Base-by-base conservation (phyloP, 2,113 vertebrate genomes). In the Chrysemys picta region DNA sequence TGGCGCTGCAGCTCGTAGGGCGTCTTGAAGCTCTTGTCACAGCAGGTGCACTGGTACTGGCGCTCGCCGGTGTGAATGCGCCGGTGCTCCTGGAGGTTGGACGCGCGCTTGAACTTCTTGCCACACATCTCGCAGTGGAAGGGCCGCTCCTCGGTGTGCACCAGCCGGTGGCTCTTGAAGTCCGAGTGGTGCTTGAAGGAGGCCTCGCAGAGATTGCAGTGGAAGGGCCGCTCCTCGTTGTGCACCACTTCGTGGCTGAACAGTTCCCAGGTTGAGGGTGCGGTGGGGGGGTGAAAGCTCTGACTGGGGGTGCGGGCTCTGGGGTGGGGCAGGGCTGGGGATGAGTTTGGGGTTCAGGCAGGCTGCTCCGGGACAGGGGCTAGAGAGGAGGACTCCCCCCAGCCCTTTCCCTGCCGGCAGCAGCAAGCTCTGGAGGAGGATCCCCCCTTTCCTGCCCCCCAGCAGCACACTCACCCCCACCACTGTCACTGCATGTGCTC, bases 151-250 rank as follows among this genome's bases (percentile, higher is more conserved):
- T 98, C 97, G 0, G 89, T 95, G 82, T 98, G 97, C 5, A 97
- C 97, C 79, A 97, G 42, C 0, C 10, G 54, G 75, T 97, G 97
- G 85, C 97, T 97, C 56, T 97, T 97, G 93, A 95, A 97, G 62
- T 98, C 97, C 1, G 97, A 98, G 92, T 95, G 97, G 4, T 95
- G 93, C 38, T 98, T 97, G 91, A 98, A 97, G 69, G 97, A 93
- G 8, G 97, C 96, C 16, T 13, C 92, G 80, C 97, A 97, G 1
- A 97, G 93, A 11, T 42, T n/a, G 0, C 97, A 97, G 59, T 93
- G 93, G 75, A 89, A 98, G 1, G 97, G 97, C 0, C 97, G 95
- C 12, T 97, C 96, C 85, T 97, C 95, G 0, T 95, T 98, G 96
- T 97, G 97, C 1, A 98, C 97, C 38, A 97, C 97, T 80, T 97